Evolutionary conservation across 1,140 invertebrate genomes (phyloP).

Genomic region (Camponotus floridanus): DNA sequence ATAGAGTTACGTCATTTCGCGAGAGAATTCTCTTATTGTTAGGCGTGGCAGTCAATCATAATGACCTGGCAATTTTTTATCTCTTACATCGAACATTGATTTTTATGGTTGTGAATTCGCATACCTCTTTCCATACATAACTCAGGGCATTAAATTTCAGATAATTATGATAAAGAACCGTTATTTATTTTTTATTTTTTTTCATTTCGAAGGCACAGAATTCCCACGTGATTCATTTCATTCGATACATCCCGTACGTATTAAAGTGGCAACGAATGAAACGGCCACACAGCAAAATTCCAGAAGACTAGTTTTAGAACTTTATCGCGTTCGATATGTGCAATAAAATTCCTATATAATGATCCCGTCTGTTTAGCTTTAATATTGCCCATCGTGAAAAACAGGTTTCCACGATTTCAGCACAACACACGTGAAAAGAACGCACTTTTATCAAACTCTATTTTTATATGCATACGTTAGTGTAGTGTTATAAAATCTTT

Average conservation of each 20-base stretch:
- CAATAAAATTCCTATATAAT: slow-evolving; percentile 36
- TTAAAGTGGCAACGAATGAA: neutral
- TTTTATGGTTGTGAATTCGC: neutral
- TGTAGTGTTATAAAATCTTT: neutral
- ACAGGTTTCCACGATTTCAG: slow-evolving; percentile 38
- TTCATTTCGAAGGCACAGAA: neutral
- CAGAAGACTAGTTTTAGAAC: slow-evolving; percentile 21
- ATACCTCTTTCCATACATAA: neutral
- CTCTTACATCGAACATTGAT: slow-evolving; percentile 9
- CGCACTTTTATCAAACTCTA: neutral
- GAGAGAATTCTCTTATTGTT: slow-evolving; percentile 16
- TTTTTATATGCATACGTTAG: slow-evolving; percentile 39
- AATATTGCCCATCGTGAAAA: slow-evolving; percentile 19
- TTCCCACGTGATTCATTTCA: neutral
- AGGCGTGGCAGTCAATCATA: slow-evolving; percentile 42
- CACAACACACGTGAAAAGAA: neutral
- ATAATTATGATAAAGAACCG: slow-evolving; percentile 10
- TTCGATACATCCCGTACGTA: neutral
- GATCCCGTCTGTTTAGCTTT: slow-evolving; percentile 4
- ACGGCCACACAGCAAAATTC: slow-evolving; percentile 9
- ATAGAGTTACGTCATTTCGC: slow-evolving; percentile 19
- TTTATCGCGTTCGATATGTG: slow-evolving; percentile 20
- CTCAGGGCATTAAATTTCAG: neutral
- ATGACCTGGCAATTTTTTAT: neutral
- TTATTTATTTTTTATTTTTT: neutral